A percentile compares a stretch with the other conserved stretches of the same genome.
These are phyloP conservation scores for Latrodectus elegans DNA, from an alignment of 2,888 invertebrate genomes.

Conservation along the genomic window DNA sequence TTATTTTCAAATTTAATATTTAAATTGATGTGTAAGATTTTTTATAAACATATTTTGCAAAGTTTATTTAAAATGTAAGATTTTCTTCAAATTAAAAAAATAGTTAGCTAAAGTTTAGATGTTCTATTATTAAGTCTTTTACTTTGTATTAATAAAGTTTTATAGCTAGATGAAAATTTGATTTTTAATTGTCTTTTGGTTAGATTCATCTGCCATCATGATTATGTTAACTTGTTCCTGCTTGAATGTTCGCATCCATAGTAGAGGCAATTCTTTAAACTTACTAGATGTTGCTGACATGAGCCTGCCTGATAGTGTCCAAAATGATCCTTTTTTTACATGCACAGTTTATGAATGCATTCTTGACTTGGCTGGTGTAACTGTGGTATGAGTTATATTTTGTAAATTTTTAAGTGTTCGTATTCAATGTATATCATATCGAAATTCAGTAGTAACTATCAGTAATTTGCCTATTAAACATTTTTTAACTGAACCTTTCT, in stretches of 20 bases:
- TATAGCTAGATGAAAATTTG: too few species aligned
- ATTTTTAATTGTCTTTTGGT: too few species aligned
- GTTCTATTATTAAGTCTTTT: too few species aligned
- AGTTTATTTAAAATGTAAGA: too few species aligned
- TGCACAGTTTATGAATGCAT: slow-evolving; percentile 24
- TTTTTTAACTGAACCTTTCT: not conserved
- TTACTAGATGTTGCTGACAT: slow-evolving; percentile 26
- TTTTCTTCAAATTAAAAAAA: too few species aligned
- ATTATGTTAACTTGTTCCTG: slow-evolving; percentile 44
- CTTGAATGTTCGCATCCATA: slow-evolving; percentile 53
- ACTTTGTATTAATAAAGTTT: too few species aligned
- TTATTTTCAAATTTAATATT: too few species aligned
- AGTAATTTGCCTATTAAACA: not conserved
- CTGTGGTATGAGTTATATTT: slow-evolving; percentile 34
- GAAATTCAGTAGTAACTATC: not conserved
- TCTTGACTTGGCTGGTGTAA: slow-evolving; percentile 62
- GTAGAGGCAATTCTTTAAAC: slow-evolving; percentile 15
- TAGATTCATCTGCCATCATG: slow-evolving; percentile 36
- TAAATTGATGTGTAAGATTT: too few species aligned
- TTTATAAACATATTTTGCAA: too few species aligned
- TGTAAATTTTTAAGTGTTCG: not conserved
- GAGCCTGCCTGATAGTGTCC: slow-evolving; percentile 21
- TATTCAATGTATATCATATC: not conserved
- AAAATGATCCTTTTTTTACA: slow-evolving; percentile 43
- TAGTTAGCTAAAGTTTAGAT: too few species aligned